Conservation (phyloP, 2,888 invertebrate genomes). For the Drosophila mulleri region DNA sequence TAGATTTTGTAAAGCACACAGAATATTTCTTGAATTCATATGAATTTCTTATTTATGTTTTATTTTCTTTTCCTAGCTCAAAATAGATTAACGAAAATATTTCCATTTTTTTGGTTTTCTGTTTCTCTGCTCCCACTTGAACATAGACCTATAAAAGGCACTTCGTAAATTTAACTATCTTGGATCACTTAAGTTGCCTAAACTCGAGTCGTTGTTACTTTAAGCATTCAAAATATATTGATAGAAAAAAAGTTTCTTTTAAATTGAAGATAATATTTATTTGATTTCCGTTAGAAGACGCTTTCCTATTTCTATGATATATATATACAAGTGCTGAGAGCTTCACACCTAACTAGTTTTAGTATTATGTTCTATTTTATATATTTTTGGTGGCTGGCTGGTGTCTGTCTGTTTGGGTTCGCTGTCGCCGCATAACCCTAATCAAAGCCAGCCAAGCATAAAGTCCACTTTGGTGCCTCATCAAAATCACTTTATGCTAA, state of each 20-base stretch:
- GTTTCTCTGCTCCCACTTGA: not conserved
- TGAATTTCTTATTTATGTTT: not conserved
- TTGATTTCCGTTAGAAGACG: not conserved
- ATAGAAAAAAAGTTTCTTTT: not conserved
- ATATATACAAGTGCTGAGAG: not conserved
- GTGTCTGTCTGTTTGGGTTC: not conserved
- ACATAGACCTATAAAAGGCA: not conserved
- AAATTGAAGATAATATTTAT: not conserved
- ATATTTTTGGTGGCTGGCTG: not conserved
- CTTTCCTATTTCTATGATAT: not conserved
- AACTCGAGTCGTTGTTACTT: too few species aligned
- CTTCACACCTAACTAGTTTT: slow-evolving; percentile 22
- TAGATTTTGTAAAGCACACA: not conserved
- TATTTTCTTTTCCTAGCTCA: not conserved
- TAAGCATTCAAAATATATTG: too few species aligned
- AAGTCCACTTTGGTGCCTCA: slow-evolving; percentile 78
- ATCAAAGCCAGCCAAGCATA: slow-evolving; percentile 75
- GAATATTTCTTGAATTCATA: not conserved
- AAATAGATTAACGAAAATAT: not conserved
- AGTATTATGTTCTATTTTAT: slow-evolving; percentile 4
- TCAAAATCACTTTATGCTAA: slow-evolving; percentile 80
- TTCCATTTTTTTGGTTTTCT: not conserved
- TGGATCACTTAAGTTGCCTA: too few species aligned
- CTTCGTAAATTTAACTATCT: too few species aligned
- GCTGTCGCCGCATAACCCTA: slow-evolving; percentile 67